phyloP scores from a whole-genome alignment of 2,797 vertebrate species.

The Sandelia bainsii region DNA sequence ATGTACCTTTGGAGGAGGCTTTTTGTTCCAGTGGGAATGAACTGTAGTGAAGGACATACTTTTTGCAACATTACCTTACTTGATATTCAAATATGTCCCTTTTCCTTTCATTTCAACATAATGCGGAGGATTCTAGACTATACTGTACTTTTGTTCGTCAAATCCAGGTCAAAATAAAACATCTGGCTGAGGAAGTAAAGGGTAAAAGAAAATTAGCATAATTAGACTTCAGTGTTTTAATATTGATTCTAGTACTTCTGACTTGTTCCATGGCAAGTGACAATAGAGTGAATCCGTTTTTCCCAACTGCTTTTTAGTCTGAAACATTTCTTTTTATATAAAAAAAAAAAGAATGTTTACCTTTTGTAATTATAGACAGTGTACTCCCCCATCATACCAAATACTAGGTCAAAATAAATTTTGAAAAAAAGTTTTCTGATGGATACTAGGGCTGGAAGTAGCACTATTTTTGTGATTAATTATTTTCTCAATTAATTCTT shows the following conservation, averaged over 20 bases:
- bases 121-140: conserved; percentile 16
- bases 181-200: conserved; percentile 40
- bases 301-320: conserved; percentile 11
- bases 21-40: conserved; percentile 58
- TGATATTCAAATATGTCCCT: conserved; percentile 34
- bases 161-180: conserved; percentile 39
- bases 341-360: conserved; percentile 9
- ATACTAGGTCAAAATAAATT: not conserved
- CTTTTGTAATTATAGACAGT: conserved; percentile 37
- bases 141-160: conserved; percentile 18
- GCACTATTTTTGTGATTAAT: not conserved
- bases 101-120: conserved; percentile 19
- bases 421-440: no score
- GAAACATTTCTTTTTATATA: conserved; percentile 20
- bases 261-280: conserved; percentile 27
- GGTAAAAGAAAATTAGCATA: conserved; percentile 44
- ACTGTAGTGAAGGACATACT: conserved; percentile 39
- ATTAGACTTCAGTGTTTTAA: conserved; percentile 43
- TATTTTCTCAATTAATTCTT: not conserved
- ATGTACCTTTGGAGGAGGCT: conserved; percentile 60
- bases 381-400: not conserved
- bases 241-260: conserved; percentile 33
- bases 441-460: not conserved
- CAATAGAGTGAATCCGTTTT: conserved; percentile 14
- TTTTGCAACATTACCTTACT: conserved; percentile 43